Evolutionary conservation across 2,888 invertebrate genomes (phyloP).

Genomic region (Monoplex corrugatus): DNA sequence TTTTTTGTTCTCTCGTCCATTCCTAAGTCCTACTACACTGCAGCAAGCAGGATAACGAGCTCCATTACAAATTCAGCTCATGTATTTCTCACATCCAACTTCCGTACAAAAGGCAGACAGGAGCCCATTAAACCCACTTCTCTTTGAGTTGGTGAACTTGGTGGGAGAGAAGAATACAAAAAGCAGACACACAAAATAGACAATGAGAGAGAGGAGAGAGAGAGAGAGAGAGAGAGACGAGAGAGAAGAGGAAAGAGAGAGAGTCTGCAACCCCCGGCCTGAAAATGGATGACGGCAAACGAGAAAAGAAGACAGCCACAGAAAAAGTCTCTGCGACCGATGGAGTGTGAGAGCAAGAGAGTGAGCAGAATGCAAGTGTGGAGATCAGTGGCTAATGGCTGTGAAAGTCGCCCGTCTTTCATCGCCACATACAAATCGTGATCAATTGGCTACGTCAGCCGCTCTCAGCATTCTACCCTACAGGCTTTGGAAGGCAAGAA

Average conservation of each 20-base stretch:
- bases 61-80: slow-evolving; percentile 31
- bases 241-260: too few relatives aligned
- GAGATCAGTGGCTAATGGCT: slow-evolving; percentile 38
- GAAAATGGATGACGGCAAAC: slow-evolving; percentile 29
- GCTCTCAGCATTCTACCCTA: background rate
- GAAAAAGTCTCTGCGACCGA: background rate
- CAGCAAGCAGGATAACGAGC: background rate
- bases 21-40: background rate
- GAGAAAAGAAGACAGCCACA: slow-evolving; percentile 41
- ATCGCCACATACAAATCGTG: background rate
- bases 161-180: background rate
- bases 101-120: slow-evolving; percentile 23
- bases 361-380: background rate
- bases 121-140: background rate
- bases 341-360: slow-evolving; percentile 4
- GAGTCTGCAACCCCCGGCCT: slow-evolving; percentile 37
- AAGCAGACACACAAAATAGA: background rate
- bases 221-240: too few relatives aligned
- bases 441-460: slow-evolving; percentile 17
- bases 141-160: background rate
- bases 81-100: slow-evolving; percentile 23
- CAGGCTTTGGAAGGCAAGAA: too few relatives aligned
- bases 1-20: too few relatives aligned
- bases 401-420: slow-evolving; percentile 28
- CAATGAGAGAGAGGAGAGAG: slow-evolving; percentile 25